These are phyloP conservation scores for Mustela nigripes DNA, from an alignment of 2,113 vertebrate genomes.

Conservation along the genomic window DNA sequence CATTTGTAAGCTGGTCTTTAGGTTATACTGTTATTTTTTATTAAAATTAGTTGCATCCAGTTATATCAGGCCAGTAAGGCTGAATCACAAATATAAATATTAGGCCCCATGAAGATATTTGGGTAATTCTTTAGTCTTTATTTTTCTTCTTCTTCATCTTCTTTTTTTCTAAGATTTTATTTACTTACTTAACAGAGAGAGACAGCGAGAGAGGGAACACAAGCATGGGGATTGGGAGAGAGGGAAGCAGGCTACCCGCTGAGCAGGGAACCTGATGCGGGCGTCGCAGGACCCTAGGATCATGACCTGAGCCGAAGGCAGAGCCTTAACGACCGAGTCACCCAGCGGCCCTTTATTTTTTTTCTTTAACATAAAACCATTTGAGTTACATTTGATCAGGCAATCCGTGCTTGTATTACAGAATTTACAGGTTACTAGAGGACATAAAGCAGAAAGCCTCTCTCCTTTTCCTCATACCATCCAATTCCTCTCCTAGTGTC, in stretches of 20 bases:
- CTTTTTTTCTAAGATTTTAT: too few relatives aligned
- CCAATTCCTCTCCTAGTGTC: not conserved
- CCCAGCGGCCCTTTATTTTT: not conserved
- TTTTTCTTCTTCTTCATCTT: not conserved
- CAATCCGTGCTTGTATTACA: not conserved
- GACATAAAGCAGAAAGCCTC: not conserved
- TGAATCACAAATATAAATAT: not conserved
- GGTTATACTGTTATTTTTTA: not conserved
- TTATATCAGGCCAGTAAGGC: not conserved
- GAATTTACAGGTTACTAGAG: not conserved
- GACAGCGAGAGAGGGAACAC: too few relatives aligned
- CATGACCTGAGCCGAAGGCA: too few relatives aligned
- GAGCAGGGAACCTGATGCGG: too few relatives aligned
- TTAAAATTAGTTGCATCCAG: not conserved
- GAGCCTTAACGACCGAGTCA: too few relatives aligned
- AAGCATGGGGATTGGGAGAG: too few relatives aligned
- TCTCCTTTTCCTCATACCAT: not conserved
- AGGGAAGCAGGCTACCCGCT: too few relatives aligned
- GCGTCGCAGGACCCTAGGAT: too few relatives aligned
- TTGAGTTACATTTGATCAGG: not conserved
- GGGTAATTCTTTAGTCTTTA: not conserved
- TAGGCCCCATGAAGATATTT: not conserved
- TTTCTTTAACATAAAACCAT: not conserved
- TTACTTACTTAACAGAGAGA: too few relatives aligned
- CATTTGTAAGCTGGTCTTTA: fast-evolving